phyloP scores from a whole-genome alignment of 1,140 invertebrate genomes.

The Pseudachorutes palmiensis region DNA sequence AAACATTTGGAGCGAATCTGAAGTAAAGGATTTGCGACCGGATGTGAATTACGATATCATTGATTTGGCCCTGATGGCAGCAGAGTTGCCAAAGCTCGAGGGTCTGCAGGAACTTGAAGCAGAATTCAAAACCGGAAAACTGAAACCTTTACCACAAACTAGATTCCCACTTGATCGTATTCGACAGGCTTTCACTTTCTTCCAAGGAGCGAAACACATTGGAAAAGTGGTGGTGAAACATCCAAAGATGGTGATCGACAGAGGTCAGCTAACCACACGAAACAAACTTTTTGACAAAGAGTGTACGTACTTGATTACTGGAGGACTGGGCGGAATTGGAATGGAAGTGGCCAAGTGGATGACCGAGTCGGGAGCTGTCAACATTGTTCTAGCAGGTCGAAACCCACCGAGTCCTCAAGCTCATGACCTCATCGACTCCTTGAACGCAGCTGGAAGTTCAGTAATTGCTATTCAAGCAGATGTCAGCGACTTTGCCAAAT shows the following conservation, averaged over 20 bases:
- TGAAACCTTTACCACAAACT: constrained; percentile 6
- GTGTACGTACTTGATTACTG: constrained; percentile 28
- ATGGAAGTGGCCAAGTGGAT: constrained; percentile 25
- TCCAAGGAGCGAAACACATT: constrained; percentile 23
- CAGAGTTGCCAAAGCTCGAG: too few relatives aligned
- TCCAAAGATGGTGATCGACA: background rate
- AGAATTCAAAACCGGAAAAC: too few relatives aligned
- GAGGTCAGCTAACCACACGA: background rate
- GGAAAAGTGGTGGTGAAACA: constrained; percentile 21
- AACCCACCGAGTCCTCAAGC: constrained; percentile 2
- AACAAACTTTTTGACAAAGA: constrained; percentile 10
- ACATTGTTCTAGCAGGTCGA: constrained; percentile 21
- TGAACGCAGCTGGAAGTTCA: background rate
- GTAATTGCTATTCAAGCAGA: background rate
- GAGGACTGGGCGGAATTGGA: constrained; percentile 27
- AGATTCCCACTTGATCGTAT: background rate
- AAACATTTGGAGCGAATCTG: background rate
- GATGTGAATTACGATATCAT: constrained; percentile 2
- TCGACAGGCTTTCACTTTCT: constrained; percentile 12
- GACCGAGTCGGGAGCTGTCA: constrained; percentile 14
- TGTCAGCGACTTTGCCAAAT: background rate
- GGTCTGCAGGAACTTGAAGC: too few relatives aligned
- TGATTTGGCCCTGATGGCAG: background rate
- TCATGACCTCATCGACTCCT: background rate
- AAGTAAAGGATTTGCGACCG: background rate